Evolutionary conservation across 2,797 vertebrate species (phyloP), one percentile per base, ranked within the genome.

Genomic region (Meda fulgida): DNA sequence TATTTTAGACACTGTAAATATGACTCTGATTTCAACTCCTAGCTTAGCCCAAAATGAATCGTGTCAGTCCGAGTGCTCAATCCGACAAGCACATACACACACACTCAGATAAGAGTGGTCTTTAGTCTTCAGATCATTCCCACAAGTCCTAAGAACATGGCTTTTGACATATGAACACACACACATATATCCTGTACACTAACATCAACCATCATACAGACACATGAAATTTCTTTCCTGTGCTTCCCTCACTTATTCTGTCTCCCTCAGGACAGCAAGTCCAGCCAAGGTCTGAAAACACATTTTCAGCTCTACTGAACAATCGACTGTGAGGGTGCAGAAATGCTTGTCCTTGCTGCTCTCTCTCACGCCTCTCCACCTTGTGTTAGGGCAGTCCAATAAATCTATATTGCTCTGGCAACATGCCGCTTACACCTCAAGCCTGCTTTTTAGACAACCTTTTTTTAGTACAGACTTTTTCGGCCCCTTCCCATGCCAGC

Each of bases 271-370:
- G 92, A 94, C 91, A 89, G 84, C 91, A 93, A 93, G 94, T 95
- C 93, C 94, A 90, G 88, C 90, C 90, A 91, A 93, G 93, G 94
- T 94, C 95, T 89, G 90, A 89, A 80, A 94, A 95, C 94, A 94
- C 90, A 95, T 96, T 97, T 96, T 95, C 94, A 66, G 93, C 95
- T 95, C 93, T 91, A 91, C 92, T 86, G 93, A 95, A 93, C 95
- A 94, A 95, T 95, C 88, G 93, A 95, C 94, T 92, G 85, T 91
- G 92, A 92, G 85, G 89, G 91, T 90, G 89, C 88, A 84, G 87
- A 90, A 94, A 92, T 92, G 91, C 92, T 92, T 92, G 92, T 93
- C 94, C 91, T 89, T 92, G 92, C 90, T 89, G 86, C 66, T 89
- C 91, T 89, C 87, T 88, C 83, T 87, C 91, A 38, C 89, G 88